Base-by-base conservation (phyloP, 2,888 invertebrate genomes). In the Molorchus minor region DNA sequence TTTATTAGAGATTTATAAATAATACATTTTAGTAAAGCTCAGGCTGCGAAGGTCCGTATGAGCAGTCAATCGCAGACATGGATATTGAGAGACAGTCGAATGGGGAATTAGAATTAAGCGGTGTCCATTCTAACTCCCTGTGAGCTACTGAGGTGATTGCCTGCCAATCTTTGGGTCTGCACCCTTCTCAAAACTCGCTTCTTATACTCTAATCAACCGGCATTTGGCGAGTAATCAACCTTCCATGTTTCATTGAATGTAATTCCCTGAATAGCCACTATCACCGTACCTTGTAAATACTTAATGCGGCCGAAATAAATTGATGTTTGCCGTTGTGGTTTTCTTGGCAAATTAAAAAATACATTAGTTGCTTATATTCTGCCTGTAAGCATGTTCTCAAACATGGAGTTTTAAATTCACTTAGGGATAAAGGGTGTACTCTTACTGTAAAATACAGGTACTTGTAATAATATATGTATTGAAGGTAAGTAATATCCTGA, bases 141-240 rank as follows among this genome's bases (percentile, higher is more conserved):
- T 73, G 77, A 79, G 78, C 77, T 75, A 76, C 74, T 75, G 79
- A 76, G 77, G 76, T 78, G 80, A 80, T 80, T 81, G 79, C 79
- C 79, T 81, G 80, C 79, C 80, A 80, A 80, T 80, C 80, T 79
- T 65, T 72, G 67, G 66, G 71, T 70, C 73, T 73, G 70, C 75
- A 77, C 77, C 77, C 77, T 78, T 76, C 77, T 78, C 77, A 77
- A 77, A 72, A 64, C 65, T 70, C 70, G 69, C 69, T 73, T 69
- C 74, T 74, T 74, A 64, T 71, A 75, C 72, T 75, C n/a, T 73
- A 75, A 77, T 77, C 76, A 76, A 74, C 70, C 70, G 73, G 75
- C 74, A 69, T 73, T 70, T 63, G 64, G 68, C 59, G 58, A 61
- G 64, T 69, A 69, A 71, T 71, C 69, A 69, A 70, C 68, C 62